These are phyloP conservation scores for Bubo bubo DNA, from an alignment of 2,113 vertebrate species.

Conservation along the genomic window DNA sequence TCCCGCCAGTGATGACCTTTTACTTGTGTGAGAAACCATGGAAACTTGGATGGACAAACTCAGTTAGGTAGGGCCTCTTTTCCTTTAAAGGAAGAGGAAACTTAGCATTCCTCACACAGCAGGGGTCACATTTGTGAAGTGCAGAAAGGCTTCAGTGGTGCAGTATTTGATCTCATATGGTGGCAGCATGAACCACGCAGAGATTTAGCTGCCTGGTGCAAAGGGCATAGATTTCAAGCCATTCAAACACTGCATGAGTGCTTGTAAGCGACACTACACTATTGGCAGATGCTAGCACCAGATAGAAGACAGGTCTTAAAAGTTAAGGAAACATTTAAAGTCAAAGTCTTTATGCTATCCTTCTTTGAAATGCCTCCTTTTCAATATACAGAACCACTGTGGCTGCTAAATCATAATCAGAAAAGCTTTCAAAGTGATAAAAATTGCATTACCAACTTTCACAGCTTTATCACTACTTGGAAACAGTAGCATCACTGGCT, in stretches of 20 bases:
- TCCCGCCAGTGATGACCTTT: not conserved
- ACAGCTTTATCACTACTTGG: not conserved
- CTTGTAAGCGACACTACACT: not conserved
- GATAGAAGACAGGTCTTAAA: not conserved
- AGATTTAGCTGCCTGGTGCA: conserved; percentile 12
- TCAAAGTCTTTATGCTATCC: not conserved
- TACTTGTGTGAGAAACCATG: conserved; percentile 19
- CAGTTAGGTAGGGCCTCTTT: not conserved
- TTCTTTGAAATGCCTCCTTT: not conserved
- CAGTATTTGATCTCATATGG: conserved; percentile 49
- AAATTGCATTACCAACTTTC: not conserved
- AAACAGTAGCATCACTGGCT: not conserved
- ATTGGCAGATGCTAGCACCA: not conserved
- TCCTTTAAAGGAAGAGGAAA: conserved; percentile 40
- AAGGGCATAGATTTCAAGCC: not conserved
- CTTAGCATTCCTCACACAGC: conserved; percentile 40
- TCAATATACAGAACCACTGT: not conserved
- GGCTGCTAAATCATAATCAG: not conserved
- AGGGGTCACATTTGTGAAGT: conserved; percentile 4
- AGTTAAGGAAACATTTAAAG: not conserved
- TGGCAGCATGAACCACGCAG: not conserved
- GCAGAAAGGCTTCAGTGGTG: conserved; percentile 6
- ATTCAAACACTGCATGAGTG: not conserved
- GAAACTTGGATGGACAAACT: conserved; percentile 36
- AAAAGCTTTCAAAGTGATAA: not conserved